phyloP scores from a whole-genome alignment of 64 coral and sea anemone genomes.

The Porites australiensis region DNA sequence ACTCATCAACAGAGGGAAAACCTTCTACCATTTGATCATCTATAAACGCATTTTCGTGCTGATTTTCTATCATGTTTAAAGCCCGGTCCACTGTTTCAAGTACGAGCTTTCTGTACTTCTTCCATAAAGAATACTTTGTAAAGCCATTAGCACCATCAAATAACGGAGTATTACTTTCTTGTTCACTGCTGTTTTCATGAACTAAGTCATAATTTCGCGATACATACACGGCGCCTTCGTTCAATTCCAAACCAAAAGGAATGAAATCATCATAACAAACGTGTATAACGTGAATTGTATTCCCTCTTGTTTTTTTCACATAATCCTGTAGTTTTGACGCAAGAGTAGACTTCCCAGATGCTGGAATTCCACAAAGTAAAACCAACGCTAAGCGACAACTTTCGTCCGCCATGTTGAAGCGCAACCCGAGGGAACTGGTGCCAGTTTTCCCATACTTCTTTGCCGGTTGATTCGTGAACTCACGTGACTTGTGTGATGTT shows the following conservation, averaged over 20 bases:
- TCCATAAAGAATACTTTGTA: slow-evolving; percentile 32
- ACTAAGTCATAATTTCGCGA: neutral
- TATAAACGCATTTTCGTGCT: neutral
- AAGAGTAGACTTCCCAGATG: slow-evolving; percentile 82
- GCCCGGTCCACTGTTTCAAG: slow-evolving; percentile 6
- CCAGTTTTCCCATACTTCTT: slow-evolving; percentile 2
- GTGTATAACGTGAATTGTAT: slow-evolving; percentile 57
- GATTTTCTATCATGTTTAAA: slow-evolving; percentile 16
- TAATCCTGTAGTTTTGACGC: slow-evolving; percentile 62
- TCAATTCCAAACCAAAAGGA: slow-evolving; percentile 71
- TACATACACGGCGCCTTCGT: neutral
- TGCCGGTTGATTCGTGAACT: neutral
- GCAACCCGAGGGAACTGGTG: neutral
- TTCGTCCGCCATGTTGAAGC: slow-evolving; percentile 64
- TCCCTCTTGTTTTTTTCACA: neutral
- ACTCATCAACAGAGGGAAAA: neutral
- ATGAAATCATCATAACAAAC: slow-evolving; percentile 91
- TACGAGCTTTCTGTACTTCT: neutral
- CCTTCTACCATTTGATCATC: neutral
- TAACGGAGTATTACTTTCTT: neutral
- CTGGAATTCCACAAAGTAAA: slow-evolving; percentile 83
- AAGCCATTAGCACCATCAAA: neutral
- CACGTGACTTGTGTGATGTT: slow-evolving; percentile 38
- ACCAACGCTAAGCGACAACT: slow-evolving; percentile 22
- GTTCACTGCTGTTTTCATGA: neutral